A percentile compares a stretch with the other conserved stretches of the same genome.
phyloP scores from a whole-genome alignment of 2,797 vertebrate species.

The Syngnathus acus region DNA sequence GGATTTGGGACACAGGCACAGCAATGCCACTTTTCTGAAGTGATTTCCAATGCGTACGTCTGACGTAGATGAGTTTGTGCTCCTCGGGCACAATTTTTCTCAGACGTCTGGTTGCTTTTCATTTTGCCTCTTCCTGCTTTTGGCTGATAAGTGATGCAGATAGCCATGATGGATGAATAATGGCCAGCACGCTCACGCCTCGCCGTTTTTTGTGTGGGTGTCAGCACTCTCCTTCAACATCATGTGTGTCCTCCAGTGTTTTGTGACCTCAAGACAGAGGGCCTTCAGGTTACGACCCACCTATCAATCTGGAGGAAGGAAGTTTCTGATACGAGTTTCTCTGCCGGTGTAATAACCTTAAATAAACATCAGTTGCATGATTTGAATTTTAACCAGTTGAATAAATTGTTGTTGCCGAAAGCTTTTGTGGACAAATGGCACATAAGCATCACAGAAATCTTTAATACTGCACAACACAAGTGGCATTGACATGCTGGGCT shows the following conservation, averaged over 20 bases:
- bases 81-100: slow-evolving; percentile 7
- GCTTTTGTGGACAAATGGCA: slow-evolving; percentile 10
- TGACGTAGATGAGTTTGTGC: slow-evolving; percentile 13
- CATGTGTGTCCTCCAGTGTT: slow-evolving; percentile 27
- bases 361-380: slow-evolving; percentile 26
- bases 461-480: too few species aligned
- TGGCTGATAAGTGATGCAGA: slow-evolving; percentile 53
- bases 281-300: slow-evolving; percentile 23
- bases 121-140: slow-evolving; percentile 38
- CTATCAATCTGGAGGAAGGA: slow-evolving; percentile 14
- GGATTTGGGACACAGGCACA: slow-evolving; percentile 42
- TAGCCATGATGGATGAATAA: slow-evolving; percentile 49
- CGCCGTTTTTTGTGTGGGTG: slow-evolving; percentile 19
- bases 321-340: slow-evolving; percentile 32
- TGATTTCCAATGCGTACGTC: slow-evolving; percentile 19
- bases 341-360: slow-evolving; percentile 36
- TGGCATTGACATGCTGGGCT: not conserved
- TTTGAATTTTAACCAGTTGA: slow-evolving; percentile 24
- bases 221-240: slow-evolving; percentile 30
- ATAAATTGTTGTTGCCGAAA: not conserved
- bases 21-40: slow-evolving; percentile 31
- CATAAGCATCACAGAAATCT: not conserved
- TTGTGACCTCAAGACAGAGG: slow-evolving; percentile 37
- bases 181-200: slow-evolving; percentile 12
- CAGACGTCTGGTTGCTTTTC: slow-evolving; percentile 39